Evolutionary conservation across 2,113 vertebrate genomes (phyloP).

Genomic region (Entelurus aequoreus): DNA sequence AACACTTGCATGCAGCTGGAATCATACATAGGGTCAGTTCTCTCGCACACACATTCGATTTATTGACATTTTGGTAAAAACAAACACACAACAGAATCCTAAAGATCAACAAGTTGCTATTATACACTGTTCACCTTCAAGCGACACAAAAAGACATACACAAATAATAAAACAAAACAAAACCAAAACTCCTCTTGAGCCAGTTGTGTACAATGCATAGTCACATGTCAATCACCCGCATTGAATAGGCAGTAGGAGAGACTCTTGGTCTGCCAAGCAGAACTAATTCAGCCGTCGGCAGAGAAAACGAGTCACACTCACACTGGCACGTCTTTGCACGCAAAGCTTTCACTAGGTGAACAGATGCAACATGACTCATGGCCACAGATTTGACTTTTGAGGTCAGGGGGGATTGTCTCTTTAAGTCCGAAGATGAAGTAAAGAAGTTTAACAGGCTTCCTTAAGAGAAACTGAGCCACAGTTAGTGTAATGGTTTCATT

Average conservation of each 20-base stretch:
- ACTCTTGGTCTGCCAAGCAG: constrained; percentile 48
- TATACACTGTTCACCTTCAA: constrained; percentile 7
- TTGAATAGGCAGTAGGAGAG: constrained; percentile 32
- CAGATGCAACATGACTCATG: constrained; percentile 36
- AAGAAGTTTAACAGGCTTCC: neutral
- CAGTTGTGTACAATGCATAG: neutral
- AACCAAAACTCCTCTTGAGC: too few relatives aligned
- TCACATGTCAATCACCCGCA: constrained; percentile 35
- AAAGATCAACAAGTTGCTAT: neutral
- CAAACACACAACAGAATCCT: neutral
- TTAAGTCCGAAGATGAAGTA: neutral
- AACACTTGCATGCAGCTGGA: constrained; percentile 92
- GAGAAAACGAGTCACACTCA: constrained; percentile 12
- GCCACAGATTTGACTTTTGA: constrained; percentile 8
- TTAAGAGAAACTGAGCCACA: neutral
- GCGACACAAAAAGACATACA: neutral
- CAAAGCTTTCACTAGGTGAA: constrained; percentile 37
- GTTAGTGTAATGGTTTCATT: neutral
- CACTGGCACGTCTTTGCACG: constrained; percentile 20
- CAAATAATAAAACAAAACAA: too few relatives aligned
- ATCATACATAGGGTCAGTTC: constrained; percentile 85
- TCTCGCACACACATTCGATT: neutral
- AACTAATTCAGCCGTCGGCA: constrained; percentile 53
- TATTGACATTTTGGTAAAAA: neutral
- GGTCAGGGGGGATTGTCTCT: neutral